Base-by-base conservation (phyloP, 2,888 invertebrate species). In the Clostera curtula region DNA sequence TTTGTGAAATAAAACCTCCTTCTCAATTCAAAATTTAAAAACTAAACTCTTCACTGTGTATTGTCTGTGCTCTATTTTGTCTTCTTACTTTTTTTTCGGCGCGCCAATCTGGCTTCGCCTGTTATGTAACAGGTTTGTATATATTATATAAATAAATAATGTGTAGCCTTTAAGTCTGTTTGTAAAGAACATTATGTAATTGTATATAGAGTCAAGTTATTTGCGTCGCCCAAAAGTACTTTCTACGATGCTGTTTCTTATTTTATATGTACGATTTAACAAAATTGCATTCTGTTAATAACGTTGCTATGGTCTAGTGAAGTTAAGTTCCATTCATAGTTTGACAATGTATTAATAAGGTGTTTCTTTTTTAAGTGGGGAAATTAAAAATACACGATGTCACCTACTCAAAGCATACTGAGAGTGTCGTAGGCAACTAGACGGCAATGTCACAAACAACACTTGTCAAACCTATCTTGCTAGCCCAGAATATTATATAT, bases 61-160 rank as follows among this genome's bases (percentile, higher is more conserved):
- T 23, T 13, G 10, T 49, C 39, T 29, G 10, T 15, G 23, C 12
- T 25, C 22, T 10, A 15, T 25, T 20, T 29, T 22, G 5, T 10
- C 13, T 20, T 23, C 25, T 24, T 18, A 20, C 34, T 28, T 31
- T 29, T 36, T 25, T 13, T 17, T 1, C 11, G 15, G 23, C 9
- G 17, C 32, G 32, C 31, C 29, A 19, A 29, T 31, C 27, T 32
- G 17, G 4, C 18, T 8, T 20, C 39, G 30, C 24, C 31, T 29
- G 45, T 50, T 50, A 50, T 50, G 50, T 51, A 50, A 50, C 38
- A 34, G 34, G 50, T 50, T 30, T 38, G 50, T 50, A 45, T 40
- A 40, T 46, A 48, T 40, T n/a, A 21, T 22, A 22, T 23, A 23
- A 15, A 23, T 23, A 15, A 18, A n/a, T 4, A 18, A 5, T 4